Percentiles rank a stretch among this genome's conserved stretches.
Conservation (phyloP, 2,888 invertebrate genomes). For the Caradrina kadenii region DNA sequence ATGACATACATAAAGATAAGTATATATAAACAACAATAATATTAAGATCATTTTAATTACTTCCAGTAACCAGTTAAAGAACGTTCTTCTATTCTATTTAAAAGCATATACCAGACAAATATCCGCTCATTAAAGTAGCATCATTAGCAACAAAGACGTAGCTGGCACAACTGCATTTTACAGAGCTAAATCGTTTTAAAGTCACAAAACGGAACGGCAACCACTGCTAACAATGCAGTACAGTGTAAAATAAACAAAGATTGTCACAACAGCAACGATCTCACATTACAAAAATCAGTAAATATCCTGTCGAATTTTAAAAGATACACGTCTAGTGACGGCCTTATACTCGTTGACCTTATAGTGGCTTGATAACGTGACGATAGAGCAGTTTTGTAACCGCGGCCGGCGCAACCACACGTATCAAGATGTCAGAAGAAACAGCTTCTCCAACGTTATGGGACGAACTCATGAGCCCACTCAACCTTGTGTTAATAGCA, state of each 20-base stretch:
- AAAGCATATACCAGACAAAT: constrained; percentile 22
- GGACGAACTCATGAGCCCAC: constrained; percentile 86
- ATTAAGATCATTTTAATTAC: background rate
- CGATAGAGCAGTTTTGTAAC: constrained; percentile 61
- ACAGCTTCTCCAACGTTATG: constrained; percentile 77
- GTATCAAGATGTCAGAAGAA: constrained; percentile 73
- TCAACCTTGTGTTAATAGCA: constrained; percentile 82
- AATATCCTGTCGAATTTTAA: constrained; percentile 64
- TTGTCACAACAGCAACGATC: constrained; percentile 43
- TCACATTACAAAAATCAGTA: constrained; percentile 52
- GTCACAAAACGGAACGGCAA: constrained; percentile 38
- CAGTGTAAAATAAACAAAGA: constrained; percentile 54
- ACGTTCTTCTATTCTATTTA: constrained; percentile 22
- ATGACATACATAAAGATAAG: constrained; percentile 1
- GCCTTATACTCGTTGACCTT: constrained; percentile 68
- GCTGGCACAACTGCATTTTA: constrained; percentile 17
- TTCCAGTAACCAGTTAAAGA: constrained; percentile 2
- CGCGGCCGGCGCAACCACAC: constrained; percentile 53
- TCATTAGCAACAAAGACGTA: constrained; percentile 25
- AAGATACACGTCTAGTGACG: constrained; percentile 53
- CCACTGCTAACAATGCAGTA: constrained; percentile 42
- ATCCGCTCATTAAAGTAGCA: constrained; percentile 7
- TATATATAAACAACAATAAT: constrained; percentile 7
- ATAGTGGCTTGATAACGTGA: constrained; percentile 70
- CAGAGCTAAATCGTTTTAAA: constrained; percentile 31